Percentiles rank a stretch among this genome's conserved stretches.
Conservation (phyloP, 2,113 vertebrate genomes). For the Athene noctua region DNA sequence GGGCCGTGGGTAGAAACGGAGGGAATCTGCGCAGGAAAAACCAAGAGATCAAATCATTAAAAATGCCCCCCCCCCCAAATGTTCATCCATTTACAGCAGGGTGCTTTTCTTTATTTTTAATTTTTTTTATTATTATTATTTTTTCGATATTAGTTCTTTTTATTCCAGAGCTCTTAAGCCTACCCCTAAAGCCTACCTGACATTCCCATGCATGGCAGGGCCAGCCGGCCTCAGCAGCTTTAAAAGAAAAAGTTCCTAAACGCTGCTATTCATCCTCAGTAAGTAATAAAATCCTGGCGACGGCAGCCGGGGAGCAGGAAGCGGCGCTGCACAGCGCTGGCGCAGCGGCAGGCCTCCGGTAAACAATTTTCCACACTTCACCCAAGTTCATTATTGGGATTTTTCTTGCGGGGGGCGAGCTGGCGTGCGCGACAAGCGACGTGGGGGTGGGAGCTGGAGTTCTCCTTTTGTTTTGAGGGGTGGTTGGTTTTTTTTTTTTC, state of each 20-base stretch:
- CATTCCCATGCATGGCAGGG: neutral
- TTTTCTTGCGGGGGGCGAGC: neutral
- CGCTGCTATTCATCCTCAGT: neutral
- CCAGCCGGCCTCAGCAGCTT: neutral
- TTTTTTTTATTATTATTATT: too few relatives aligned
- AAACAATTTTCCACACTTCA: neutral
- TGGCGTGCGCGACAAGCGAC: neutral
- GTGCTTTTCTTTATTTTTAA: neutral
- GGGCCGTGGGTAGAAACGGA: neutral
- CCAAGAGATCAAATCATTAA: too few relatives aligned
- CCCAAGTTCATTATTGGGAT: neutral
- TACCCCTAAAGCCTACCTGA: neutral
- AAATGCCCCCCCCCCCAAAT: too few relatives aligned
- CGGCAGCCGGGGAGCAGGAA: neutral
- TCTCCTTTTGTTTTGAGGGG: neutral
- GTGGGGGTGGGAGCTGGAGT: neutral
- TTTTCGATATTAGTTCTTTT: neutral
- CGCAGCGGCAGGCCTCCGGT: neutral
- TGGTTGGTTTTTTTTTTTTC: neutral
- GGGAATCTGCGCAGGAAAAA: neutral
- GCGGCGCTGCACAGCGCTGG: neutral
- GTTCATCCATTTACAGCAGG: neutral
- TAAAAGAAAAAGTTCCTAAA: neutral
- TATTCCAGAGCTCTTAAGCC: neutral
- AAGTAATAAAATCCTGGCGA: neutral